Evolutionary conservation across 2,888 invertebrate genomes (phyloP), one percentile per base, ranked within the genome.

Genomic region (Blastobasis lacticolella): DNA sequence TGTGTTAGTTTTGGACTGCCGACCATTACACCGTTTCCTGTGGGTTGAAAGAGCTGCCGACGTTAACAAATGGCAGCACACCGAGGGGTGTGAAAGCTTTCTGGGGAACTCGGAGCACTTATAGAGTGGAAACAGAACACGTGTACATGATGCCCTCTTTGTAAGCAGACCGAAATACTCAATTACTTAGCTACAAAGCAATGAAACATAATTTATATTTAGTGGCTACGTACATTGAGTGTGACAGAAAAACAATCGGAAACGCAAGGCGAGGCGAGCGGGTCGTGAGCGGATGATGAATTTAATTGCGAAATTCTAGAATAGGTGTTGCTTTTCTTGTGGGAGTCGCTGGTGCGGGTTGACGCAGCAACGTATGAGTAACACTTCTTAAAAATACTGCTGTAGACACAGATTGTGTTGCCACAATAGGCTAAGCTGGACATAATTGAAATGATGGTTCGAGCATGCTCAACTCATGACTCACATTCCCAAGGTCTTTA

Each of bases 361-460:
- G 23, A 23, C 23, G 23, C 23, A 23, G 23, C 23, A 2, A 23
- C 23, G 53, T 37, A 61, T 67, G 64, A 69, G 61, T 64, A 69
- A 66, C 53, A 55, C 51, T 58, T 58, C 57, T 23, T 23, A 23
- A 23, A 23, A 23, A 23, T 23, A 23, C 23, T 23, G 23, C 23
- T 23, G 23, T 23, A 23, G 23, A 23, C 23, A 23, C 23, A 23
- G 23, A 23, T 23, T 23, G 23, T 23, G 23, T 23, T 23, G 23
- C 23, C 53, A 56, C 23, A 40, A 10, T 38, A 44, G 38, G 45
- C 10, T 40, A 58, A 57, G 57, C 53, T 56, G 57, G 58, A 64
- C 64, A 62, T 67, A 69, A 66, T 71, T 69, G 67, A 66, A 66
- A 57, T 73, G 68, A 66, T 70, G 51, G 52, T 54, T 53, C 58